Conservation (phyloP, 2,888 invertebrate genomes). For the Drosophila nigritarsus region DNA sequence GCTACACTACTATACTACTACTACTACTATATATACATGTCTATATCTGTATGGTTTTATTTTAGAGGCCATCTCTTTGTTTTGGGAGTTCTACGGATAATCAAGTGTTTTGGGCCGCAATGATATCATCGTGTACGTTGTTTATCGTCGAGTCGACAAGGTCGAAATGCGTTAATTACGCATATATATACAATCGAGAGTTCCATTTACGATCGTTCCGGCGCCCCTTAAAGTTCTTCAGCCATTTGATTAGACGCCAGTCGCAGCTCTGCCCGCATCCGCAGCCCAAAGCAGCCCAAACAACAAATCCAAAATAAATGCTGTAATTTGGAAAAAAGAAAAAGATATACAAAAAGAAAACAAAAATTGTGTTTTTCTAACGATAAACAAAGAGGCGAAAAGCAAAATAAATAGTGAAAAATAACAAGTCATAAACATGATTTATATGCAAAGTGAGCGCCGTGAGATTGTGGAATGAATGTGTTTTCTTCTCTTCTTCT, state of each 20-base stretch:
- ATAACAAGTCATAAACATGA: conserved; percentile 81
- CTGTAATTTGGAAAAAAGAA: conserved; percentile 67
- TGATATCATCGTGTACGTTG: conserved; percentile 47
- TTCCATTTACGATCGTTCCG: conserved; percentile 27
- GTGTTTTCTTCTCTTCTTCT: background rate
- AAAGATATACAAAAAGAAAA: conserved; percentile 4
- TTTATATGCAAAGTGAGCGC: conserved; percentile 79
- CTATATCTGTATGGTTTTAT: background rate
- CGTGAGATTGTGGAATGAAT: conserved; percentile 40
- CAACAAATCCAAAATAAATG: conserved; percentile 61
- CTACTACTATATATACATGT: background rate
- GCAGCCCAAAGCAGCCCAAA: conserved; percentile 27
- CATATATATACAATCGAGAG: conserved; percentile 9
- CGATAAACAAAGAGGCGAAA: conserved; percentile 69
- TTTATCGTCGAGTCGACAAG: conserved; percentile 42
- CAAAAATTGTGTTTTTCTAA: conserved; percentile 40
- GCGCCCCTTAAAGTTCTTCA: conserved; percentile 32
- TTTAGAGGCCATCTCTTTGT: background rate
- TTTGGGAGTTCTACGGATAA: background rate
- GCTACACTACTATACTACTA: no score
- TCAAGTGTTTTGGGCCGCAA: conserved; percentile 9
- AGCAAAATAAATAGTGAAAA: conserved; percentile 78
- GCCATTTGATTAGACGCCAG: conserved; percentile 19
- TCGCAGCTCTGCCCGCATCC: background rate
- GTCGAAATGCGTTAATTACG: conserved; percentile 56